Percentiles rank a stretch among this genome's conserved stretches.
phyloP scores from a whole-genome alignment of 1,140 invertebrate genomes.

The Steinernema feltiae region DNA sequence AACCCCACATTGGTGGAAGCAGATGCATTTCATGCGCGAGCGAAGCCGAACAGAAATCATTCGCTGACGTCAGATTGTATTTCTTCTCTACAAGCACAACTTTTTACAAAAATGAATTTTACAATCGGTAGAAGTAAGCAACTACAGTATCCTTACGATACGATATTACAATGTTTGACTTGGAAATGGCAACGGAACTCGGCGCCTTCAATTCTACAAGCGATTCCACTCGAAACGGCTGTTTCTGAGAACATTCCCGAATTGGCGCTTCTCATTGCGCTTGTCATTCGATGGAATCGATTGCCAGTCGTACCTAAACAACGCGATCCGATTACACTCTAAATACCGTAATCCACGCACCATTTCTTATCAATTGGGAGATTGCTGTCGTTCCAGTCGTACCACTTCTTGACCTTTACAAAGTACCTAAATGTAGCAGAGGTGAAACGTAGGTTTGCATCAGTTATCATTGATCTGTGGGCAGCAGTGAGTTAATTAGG shows the following conservation, averaged over 20 bases:
- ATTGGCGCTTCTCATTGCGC: conserved; percentile 20
- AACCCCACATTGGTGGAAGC: too few relatives aligned
- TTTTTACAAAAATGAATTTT: too few relatives aligned
- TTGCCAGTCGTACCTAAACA: conserved; percentile 40
- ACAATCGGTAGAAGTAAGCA: too few relatives aligned
- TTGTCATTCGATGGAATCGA: conserved; percentile 20
- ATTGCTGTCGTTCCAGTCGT: conserved; percentile 35
- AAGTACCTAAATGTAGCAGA: neutral
- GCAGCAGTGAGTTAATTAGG: neutral
- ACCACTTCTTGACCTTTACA: conserved; percentile 33
- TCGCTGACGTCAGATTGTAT: too few relatives aligned
- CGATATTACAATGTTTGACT: neutral
- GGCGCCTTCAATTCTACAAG: neutral
- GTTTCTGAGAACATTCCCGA: conserved; percentile 3
- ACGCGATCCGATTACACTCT: neutral
- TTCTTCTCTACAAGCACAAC: too few relatives aligned
- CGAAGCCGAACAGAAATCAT: too few relatives aligned
- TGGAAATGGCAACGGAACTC: neutral
- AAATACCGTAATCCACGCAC: conserved; percentile 20
- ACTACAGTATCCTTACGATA: too few relatives aligned
- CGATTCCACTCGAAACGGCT: conserved; percentile 42
- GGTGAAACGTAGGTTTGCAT: neutral
- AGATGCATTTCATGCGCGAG: too few relatives aligned
- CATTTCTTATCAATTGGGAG: conserved; percentile 33
- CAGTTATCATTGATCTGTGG: neutral